Evolutionary conservation across 2,888 invertebrate genomes (phyloP).

Genomic region (Luperina nickerlii): DNA sequence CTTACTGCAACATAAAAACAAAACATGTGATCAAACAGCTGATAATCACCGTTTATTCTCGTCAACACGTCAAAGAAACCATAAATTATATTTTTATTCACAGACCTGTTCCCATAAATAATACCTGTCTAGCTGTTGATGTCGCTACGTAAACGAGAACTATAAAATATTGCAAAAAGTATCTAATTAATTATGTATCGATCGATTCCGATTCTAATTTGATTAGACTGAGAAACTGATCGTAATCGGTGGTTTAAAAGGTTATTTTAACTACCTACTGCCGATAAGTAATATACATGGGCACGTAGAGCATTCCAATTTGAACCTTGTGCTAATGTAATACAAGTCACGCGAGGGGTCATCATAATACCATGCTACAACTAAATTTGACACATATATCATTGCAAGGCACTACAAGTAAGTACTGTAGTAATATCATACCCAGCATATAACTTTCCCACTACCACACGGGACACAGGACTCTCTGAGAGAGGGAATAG

Average conservation of each 20-base stretch:
- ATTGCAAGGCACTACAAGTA: not conserved
- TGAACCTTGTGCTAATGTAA: not conserved
- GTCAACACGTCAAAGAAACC: constrained; percentile 56
- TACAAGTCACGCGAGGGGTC: not conserved
- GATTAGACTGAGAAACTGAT: constrained; percentile 15
- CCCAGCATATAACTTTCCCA: not conserved
- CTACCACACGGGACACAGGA: not conserved
- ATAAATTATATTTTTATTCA: constrained; percentile 63
- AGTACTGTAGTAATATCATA: not conserved
- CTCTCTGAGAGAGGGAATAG: not conserved
- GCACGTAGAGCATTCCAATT: not conserved
- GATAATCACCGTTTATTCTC: constrained; percentile 50
- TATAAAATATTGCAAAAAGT: constrained; percentile 50
- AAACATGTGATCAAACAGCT: constrained; percentile 39
- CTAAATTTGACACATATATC: not conserved
- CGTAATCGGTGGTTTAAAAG: constrained; percentile 17
- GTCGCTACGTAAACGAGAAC: constrained; percentile 34
- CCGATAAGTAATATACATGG: not conserved
- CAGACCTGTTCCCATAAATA: constrained; percentile 57
- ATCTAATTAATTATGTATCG: constrained; percentile 44
- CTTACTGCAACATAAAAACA: constrained; percentile 24
- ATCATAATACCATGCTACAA: not conserved
- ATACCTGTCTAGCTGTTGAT: constrained; percentile 43
- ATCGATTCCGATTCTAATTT: constrained; percentile 48
- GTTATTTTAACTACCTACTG: not conserved